Base-by-base conservation (phyloP, 1,140 invertebrate genomes). In the Leptopilina boulardi region DNA sequence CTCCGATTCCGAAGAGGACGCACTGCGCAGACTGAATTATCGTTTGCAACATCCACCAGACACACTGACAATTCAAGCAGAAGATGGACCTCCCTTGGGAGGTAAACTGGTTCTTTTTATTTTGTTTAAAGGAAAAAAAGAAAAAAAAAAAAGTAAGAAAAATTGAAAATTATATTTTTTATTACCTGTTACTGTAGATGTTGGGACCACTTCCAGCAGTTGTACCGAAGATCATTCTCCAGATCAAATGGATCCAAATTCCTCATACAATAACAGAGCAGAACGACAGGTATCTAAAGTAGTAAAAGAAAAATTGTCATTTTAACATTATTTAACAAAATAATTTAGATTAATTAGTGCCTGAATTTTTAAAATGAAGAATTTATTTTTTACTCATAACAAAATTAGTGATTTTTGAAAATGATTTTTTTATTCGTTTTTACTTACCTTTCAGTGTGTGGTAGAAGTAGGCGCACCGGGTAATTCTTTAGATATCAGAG, bases 1-100 rank as follows among this genome's bases (percentile, higher is more conserved):
- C 71, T 95, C 94, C 26, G 94, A 96, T 89, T 95, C 94, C 34
- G 95, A 96, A 85, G 95, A 95, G 82, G 95, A 96, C 87, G 93
- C 94, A n/a, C 88, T 94, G 80, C 92, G 94, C 72, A 88, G 94
- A 76, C 87, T 94, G 80, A 91, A 93, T 71, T 93, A 91, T n/a
- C 87, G 85, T 54, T 80, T 89, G 3, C 91, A 89, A 70, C 86
- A 84, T 15, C 85, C 87, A n/a, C 84, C 87, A 23, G 89, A 91
- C 76, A 90, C 87, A 9, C 80, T 91, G 56, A 90, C 89, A 5
- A 91, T 90, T 73, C 89, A 91, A 80, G 86, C 90, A 2, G 89
- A 91, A 75, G 89, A 91, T 88, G 87, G 84, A 71, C 84, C 89
- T 8, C 83, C 85, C n/a, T 71, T 71, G 70, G 18, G n/a, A 66